Evolutionary conservation across 2,888 invertebrate species (phyloP), one percentile per base, ranked within the genome.

Genomic region (Chymomyza amoena): DNA sequence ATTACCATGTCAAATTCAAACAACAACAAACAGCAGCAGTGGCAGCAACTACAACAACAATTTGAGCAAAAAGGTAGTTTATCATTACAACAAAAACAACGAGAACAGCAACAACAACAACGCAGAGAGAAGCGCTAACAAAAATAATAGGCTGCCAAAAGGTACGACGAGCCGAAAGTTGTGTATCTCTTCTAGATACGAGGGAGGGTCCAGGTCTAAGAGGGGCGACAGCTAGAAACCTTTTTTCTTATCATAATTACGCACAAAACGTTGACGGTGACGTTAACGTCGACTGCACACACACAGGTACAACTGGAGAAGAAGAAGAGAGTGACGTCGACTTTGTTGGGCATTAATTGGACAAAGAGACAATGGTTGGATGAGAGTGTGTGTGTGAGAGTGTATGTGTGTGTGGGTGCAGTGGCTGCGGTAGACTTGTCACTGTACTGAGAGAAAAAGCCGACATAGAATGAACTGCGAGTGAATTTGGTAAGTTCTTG

Each of bases 201-300:
- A 28, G 20, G 25, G 66, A 54, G 45, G 61, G 2, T n/a, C 39
- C 1, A 18, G 52, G 51, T 18, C 18, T 39, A 61, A 13, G 16
- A 18, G 57, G 51, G 69, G 78, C 66, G 77, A n/a, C 69, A 87
- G 84, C 85, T 84, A 88, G 84, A 84, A 87, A 61, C 66, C 88
- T 87, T 88, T 45, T 85, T 87, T 82, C 88, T 85, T 85, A 85
- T 85, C 84, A 85, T 85, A 85, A 88, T 88, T 85, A 85, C 84
- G 85, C 88, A 85, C 87, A 84, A 87, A 88, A 87, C 81, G 83
- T 61, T 70, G 70, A 59, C 60, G 68, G 52, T 60, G 63, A 32
- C 28, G 28, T 10, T 28, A 15, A 57, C 57, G 18, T 15, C 57
- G 28, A 57, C 57, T 18, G 32, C 60, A 60, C 28, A 60, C 28